Conservation (phyloP, 2,888 invertebrate genomes). For the Scelioninae gen. 1 region DNA sequence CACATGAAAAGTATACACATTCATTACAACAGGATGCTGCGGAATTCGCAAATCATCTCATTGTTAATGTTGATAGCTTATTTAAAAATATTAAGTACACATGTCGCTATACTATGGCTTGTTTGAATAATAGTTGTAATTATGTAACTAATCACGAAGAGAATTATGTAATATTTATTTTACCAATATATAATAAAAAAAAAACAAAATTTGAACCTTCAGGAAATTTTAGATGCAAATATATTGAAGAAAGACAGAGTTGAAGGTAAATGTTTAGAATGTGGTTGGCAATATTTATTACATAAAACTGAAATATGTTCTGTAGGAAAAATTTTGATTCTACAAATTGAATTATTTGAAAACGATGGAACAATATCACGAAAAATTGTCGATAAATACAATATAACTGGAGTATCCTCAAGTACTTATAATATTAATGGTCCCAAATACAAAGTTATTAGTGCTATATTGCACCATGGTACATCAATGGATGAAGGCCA, state of each 20-base stretch:
- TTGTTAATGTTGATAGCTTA: neutral
- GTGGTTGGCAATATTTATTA: constrained; percentile 15
- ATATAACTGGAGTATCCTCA: neutral
- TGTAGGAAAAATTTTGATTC: neutral
- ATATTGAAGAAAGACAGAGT: constrained; percentile 1
- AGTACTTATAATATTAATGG: neutral
- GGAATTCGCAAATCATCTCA: neutral
- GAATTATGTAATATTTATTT: constrained; percentile 1
- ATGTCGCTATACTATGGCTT: constrained; percentile 7
- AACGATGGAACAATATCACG: constrained; percentile 11
- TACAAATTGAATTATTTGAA: constrained; percentile 23
- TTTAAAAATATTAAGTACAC: neutral
- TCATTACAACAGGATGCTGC: constrained; percentile 26
- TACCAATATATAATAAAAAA: neutral
- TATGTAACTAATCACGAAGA: constrained; percentile 4
- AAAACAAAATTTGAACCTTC: constrained; percentile 5
- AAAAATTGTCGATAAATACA: neutral
- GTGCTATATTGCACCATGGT: constrained; percentile 1
- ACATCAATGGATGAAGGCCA: constrained; percentile 2
- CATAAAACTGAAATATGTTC: constrained; percentile 7
- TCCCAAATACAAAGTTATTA: constrained; percentile 1
- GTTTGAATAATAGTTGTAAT: constrained; percentile 15
- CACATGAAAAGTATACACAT: constrained; percentile 17
- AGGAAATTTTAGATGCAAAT: constrained; percentile 5
- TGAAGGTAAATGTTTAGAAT: constrained; percentile 23